Evolutionary conservation across 2,888 invertebrate species (phyloP).

Genomic region (Smittia sp.): DNA sequence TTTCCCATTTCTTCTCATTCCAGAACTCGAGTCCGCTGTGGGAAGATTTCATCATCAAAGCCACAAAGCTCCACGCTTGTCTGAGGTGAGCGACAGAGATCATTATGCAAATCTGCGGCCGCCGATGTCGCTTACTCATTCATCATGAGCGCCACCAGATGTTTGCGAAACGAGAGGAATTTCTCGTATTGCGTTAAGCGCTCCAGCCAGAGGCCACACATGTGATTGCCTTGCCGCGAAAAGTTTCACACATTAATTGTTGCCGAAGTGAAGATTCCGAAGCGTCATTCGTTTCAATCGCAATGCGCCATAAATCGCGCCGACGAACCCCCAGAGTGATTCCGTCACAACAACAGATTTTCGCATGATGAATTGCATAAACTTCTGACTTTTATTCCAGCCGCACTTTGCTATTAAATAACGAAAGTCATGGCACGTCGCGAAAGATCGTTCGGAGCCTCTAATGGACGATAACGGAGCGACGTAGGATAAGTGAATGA

Average conservation of each 20-base stretch:
- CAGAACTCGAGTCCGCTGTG: conserved; percentile 91
- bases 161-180: neutral
- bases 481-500: too few species aligned
- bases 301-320: neutral
- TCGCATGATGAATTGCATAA: conserved; percentile 9
- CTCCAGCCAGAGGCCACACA: neutral
- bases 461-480: neutral
- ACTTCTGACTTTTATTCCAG: conserved; percentile 24
- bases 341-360: neutral
- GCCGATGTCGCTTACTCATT: neutral
- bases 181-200: neutral
- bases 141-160: conserved; percentile 21
- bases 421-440: conserved; percentile 17
- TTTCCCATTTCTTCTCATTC: conserved; percentile 53
- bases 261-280: neutral
- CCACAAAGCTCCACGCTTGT: conserved; percentile 89
- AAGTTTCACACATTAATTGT: neutral
- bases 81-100: conserved; percentile 70
- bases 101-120: conserved; percentile 28
- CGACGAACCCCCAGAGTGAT: too few species aligned
- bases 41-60: conserved; percentile 93
- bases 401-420: neutral
- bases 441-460: neutral
- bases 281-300: neutral
- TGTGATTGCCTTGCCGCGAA: too few species aligned